Base-by-base conservation (phyloP, 1,140 invertebrate species). In the Cotesia glomerata region DNA sequence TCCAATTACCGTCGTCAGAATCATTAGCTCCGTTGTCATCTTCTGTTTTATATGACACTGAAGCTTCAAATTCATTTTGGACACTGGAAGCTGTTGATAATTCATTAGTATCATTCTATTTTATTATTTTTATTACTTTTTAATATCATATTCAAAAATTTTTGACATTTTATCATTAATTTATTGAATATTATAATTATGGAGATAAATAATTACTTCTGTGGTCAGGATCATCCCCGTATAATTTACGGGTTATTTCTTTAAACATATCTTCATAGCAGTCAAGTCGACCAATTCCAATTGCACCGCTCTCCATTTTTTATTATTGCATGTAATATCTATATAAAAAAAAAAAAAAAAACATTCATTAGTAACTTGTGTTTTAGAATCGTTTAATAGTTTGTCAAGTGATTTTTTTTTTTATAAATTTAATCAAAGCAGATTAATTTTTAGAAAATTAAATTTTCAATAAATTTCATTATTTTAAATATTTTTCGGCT, bases 181-280 rank as follows among this genome's bases (percentile, higher is more conserved):
- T 26, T 26, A 26, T 26, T 26, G 18, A 26, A 26, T 26, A 26
- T 26, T 26, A 26, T 26, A 26, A 26, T 26, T 26, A 26, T 26
- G 18, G 0, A 0, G 18, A 26, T 26, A 26, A 26, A 26, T 26
- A 26, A 26, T 81, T 76, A 87, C 86, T 87, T 83, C 85, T 79
- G 18, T 87, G 85, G 77, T 87, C 86, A 3, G 84, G 86, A 86
- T 95, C 94, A 82, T 95, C 94, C 65, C 94, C 94, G 84, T 96
- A 96, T 61, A 95, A 88, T 88, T 96, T 96, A 79, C 94, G 91
- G 56, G 94, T 95, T 78, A 96, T 95, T 89, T 96, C 95, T 85
- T 95, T 95, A 83, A 94, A 93, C 90, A 92, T 92, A 76, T 93
- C 91, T 82, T 93, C 91, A 81, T 92, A 92, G 81, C 89, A 90